Base-by-base conservation (phyloP, 2,888 invertebrate species). In the Troides oblongomaculatus region DNA sequence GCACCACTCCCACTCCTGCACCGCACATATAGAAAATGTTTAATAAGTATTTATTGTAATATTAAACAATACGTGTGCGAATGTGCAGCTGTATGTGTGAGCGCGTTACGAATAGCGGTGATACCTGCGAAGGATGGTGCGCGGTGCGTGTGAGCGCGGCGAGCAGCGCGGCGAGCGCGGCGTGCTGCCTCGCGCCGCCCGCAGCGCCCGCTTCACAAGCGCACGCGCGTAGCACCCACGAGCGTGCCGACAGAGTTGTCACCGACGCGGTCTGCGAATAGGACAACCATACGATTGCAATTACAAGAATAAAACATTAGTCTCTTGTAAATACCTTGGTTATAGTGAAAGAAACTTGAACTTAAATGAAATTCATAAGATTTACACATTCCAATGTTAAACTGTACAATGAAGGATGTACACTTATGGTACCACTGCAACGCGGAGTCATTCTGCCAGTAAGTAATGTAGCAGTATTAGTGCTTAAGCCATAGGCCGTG, bases 81-180 rank as follows among this genome's bases (percentile, higher is more conserved):
- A 64, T 57, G 56, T 67, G 71, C 59, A 50, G 62, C 70, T 53
- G 67, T 56, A 56, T 57, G 69, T 58, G 64, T 53, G 36, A 23
- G 30, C 30, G 30, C 12, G 59, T 58, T 10, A 21, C 12, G 30
- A 30, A 57, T 46, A 58, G 67, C 58, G 59, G 57, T 18, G 10
- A 60, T 64, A 81, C 83, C 81, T 81, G 85, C 21, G 81, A 77
- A 61, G 80, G 79, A 14, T 78, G 81, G 60, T 78, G 80, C 59
- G 73, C 76, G 17, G 80, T 77, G 75, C 78, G 86, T 30, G 84
- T 83, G 71, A 88, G 86, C 62, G 90, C 87, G 0, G 81, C 95
- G 72, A 98, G 88, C 65, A 98, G 87, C 94, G 97, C 96, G 0
- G 95, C 94, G 6, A 88, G 82, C 71, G 90, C 91, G 62, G 88